Conservation (phyloP, 2,888 invertebrate genomes). For the Gibbula magus region DNA sequence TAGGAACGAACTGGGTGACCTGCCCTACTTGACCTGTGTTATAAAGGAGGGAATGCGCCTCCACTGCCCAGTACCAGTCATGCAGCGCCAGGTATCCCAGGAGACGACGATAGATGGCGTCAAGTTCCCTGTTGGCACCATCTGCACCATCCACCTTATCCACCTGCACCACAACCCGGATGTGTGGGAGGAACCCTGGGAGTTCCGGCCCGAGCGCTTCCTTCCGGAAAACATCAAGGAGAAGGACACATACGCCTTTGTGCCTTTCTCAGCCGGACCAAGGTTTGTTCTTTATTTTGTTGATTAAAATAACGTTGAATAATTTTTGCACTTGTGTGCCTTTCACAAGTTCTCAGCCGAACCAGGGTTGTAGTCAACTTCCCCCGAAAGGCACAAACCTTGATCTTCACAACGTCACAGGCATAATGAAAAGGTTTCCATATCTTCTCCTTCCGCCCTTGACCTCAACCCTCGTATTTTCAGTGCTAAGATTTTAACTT, state of each 20-base stretch:
- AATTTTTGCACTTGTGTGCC: too few species aligned
- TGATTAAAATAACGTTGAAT: too few species aligned
- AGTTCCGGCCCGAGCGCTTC: constrained; percentile 58
- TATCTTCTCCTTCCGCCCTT: too few species aligned
- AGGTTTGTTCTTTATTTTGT: constrained; percentile 39
- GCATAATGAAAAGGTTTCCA: too few species aligned
- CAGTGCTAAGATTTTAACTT: too few species aligned
- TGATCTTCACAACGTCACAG: too few species aligned
- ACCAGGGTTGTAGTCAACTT: too few species aligned
- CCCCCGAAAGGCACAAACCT: too few species aligned
- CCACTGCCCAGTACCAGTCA: constrained; percentile 58
- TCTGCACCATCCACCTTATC: constrained; percentile 39
- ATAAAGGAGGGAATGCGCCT: constrained; percentile 64
- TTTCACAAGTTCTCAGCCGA: too few species aligned
- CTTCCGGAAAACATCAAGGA: constrained; percentile 50
- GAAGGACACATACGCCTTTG: constrained; percentile 53
- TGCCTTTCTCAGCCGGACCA: constrained; percentile 64
- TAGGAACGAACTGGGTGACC: not conserved
- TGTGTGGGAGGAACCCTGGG: constrained; percentile 48
- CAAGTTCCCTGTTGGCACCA: constrained; percentile 34
- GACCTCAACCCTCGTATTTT: too few species aligned
- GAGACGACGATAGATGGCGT: constrained; percentile 33
- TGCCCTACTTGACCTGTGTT: not conserved
- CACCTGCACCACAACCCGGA: constrained; percentile 43
- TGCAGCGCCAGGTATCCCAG: constrained; percentile 44